Percentiles rank a stretch among this genome's conserved stretches.
Conservation (phyloP, 2,113 vertebrate genomes). For the Peromyscus maniculatus region DNA sequence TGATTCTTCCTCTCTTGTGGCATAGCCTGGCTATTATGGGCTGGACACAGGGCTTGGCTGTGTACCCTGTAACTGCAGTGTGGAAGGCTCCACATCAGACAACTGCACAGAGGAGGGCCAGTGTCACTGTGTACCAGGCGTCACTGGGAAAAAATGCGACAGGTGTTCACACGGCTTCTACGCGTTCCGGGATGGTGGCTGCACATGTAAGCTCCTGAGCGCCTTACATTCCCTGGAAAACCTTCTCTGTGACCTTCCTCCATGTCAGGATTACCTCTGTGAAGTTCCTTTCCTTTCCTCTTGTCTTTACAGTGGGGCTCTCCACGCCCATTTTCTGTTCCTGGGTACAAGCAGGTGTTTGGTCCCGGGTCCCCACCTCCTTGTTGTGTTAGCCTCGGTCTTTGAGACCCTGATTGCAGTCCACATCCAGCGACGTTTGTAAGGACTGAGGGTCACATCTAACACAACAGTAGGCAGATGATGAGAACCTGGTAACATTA, state of each 20-base stretch:
- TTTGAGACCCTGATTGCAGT: neutral
- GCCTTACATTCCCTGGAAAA: neutral
- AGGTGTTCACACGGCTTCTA: slow-evolving; percentile 92
- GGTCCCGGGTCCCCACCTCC: neutral
- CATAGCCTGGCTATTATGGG: slow-evolving; percentile 92
- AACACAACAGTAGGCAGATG: too few species aligned
- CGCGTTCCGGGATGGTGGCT: slow-evolving; percentile 87
- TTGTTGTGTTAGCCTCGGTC: neutral
- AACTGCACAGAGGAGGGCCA: slow-evolving; percentile 90
- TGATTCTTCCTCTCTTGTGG: slow-evolving; percentile 33
- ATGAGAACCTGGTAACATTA: neutral
- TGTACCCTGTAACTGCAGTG: slow-evolving; percentile 90
- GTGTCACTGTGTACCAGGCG: slow-evolving; percentile 91
- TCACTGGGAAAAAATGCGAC: slow-evolving; percentile 92
- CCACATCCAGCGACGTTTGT: neutral
- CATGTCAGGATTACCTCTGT: neutral
- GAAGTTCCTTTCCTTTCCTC: neutral
- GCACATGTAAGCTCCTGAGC: slow-evolving; percentile 89
- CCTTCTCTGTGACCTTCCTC: neutral
- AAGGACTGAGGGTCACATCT: too few species aligned
- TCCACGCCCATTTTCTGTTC: neutral
- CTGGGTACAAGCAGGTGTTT: neutral
- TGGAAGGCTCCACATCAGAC: slow-evolving; percentile 87
- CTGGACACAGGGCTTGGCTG: slow-evolving; percentile 90
- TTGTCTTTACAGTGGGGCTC: neutral